phyloP scores from a whole-genome alignment of 2,113 vertebrate species.

The Otus sunia region DNA sequence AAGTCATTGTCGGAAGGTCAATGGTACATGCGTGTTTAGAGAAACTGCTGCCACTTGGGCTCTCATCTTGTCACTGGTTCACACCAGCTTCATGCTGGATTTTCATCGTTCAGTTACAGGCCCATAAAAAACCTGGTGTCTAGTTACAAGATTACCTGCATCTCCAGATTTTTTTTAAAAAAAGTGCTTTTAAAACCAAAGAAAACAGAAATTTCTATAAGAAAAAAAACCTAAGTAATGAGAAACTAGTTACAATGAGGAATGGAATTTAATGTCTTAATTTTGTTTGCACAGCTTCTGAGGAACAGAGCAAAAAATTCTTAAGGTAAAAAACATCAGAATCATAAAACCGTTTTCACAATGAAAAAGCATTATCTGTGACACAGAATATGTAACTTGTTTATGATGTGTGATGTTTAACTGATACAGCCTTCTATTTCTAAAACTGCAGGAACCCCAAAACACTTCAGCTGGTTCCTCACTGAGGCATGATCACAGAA shows the following conservation, averaged over 20 bases:
- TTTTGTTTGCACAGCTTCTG: neutral
- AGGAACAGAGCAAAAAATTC: neutral
- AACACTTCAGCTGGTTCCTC: neutral
- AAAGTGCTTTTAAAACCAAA: neutral
- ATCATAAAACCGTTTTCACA: neutral
- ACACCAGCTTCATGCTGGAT: neutral
- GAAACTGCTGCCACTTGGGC: neutral
- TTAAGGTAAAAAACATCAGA: neutral
- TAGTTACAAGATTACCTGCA: neutral
- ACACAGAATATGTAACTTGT: rapidly evolving
- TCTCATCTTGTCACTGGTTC: neutral
- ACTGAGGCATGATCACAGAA: neutral
- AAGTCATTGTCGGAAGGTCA: neutral
- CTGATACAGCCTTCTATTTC: neutral
- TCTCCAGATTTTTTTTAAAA: neutral
- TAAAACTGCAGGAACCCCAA: neutral
- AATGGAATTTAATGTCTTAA: neutral
- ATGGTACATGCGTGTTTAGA: rapidly evolving
- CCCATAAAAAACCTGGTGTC: neutral
- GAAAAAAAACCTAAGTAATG: neutral
- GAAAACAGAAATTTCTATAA: neutral
- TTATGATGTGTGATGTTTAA: neutral
- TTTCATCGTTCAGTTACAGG: neutral
- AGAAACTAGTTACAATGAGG: neutral
- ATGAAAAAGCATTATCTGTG: neutral